phyloP scores from a whole-genome alignment of 2,888 invertebrate genomes.

The Cataglyphis rosenhaueri region DNA sequence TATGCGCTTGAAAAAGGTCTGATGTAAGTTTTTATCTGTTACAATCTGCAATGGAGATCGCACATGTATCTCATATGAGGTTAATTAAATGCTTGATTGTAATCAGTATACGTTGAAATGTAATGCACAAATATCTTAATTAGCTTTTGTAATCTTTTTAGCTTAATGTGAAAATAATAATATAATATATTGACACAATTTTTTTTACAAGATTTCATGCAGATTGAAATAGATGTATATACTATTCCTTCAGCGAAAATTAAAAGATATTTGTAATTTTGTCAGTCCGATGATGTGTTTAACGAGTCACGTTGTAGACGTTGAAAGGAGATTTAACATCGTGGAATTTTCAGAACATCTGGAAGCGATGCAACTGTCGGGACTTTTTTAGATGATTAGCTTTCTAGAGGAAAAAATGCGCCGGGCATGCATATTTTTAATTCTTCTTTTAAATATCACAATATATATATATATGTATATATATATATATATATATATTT shows the following conservation, averaged over 20 bases:
- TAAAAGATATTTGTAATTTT: conserved; percentile 6
- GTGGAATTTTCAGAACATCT: conserved; percentile 65
- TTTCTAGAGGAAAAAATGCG: conserved; percentile 1
- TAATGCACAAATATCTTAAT: not conserved
- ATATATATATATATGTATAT: no score
- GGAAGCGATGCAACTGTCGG: conserved; percentile 55
- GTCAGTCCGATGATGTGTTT: not conserved
- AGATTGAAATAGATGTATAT: not conserved
- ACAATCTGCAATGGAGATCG: not conserved
- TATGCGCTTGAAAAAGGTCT: not conserved
- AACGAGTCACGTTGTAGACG: not conserved
- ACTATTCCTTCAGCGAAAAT: not conserved
- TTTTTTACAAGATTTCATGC: not conserved
- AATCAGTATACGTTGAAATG: not conserved
- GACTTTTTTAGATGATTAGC: conserved; percentile 57
- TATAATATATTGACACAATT: not conserved
- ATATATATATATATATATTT: not conserved
- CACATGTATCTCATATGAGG: not conserved
- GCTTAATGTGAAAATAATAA: not conserved
- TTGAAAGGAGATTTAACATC: conserved; percentile 33
- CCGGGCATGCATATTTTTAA: conserved; percentile 10
- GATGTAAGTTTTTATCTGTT: conserved; percentile 18
- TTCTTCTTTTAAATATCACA: not conserved
- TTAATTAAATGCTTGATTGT: conserved; percentile 25
- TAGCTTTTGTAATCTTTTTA: not conserved